Evolutionary conservation across 2,888 invertebrate species (phyloP).

Genomic region (Pristionchus entomophagus): DNA sequence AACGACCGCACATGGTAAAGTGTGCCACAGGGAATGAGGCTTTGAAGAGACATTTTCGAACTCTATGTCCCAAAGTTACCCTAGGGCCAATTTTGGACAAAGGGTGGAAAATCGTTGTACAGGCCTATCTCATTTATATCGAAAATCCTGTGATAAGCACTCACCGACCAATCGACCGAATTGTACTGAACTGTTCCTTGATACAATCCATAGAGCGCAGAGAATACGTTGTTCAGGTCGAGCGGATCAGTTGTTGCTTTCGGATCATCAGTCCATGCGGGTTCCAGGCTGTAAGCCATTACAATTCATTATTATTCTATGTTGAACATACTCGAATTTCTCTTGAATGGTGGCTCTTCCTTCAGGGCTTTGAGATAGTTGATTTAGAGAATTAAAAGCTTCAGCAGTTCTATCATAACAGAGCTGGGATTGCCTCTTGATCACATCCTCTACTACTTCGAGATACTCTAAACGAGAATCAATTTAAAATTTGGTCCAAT

Average conservation of each 20-base stretch:
- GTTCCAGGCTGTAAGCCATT: neutral
- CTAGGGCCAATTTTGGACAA: too few relatives aligned
- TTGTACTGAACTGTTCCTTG: constrained; percentile 95
- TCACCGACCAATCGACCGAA: constrained; percentile 87
- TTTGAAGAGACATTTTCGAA: neutral
- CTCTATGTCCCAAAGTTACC: neutral
- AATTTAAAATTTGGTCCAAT: too few relatives aligned
- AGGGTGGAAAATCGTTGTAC: too few relatives aligned
- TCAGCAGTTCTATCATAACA: neutral
- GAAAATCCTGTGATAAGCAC: too few relatives aligned
- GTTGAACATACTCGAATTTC: neutral
- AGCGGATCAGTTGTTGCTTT: neutral
- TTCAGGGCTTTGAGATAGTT: neutral
- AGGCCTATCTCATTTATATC: too few relatives aligned
- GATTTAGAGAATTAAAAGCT: neutral
- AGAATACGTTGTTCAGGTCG: neutral
- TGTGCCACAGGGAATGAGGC: too few relatives aligned
- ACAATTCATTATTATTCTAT: neutral
- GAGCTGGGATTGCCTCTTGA: neutral
- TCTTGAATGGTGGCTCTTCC: neutral
- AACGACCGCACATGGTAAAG: too few relatives aligned
- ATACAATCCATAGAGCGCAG: constrained; percentile 85
- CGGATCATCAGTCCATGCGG: neutral
- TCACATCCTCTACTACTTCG: constrained; percentile 14
- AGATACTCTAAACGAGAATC: constrained; percentile 41